A percentile compares a stretch with the other conserved stretches of the same genome.
Evolutionary conservation across 2,797 vertebrate species (phyloP).

Genomic region (Brachyrhaphis roseni): DNA sequence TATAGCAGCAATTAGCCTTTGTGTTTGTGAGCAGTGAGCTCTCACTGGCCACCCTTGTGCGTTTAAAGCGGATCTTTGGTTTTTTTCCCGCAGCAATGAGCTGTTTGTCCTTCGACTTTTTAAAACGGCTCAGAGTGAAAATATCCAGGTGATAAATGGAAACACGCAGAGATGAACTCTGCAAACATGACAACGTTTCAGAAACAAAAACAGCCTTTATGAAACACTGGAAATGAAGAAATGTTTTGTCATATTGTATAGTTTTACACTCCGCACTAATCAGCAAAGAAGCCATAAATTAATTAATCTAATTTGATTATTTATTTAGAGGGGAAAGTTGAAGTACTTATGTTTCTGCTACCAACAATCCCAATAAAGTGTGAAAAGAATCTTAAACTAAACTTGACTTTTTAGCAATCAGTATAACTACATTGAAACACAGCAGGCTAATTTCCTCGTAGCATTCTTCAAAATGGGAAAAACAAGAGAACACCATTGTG

Average conservation of each 20-base stretch:
- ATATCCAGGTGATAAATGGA: background rate
- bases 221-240: background rate
- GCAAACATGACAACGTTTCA: background rate
- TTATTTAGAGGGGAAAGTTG: background rate
- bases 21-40: background rate
- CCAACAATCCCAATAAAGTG: background rate
- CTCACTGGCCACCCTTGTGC: background rate
- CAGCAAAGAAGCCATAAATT: background rate
- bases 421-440: background rate
- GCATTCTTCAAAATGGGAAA: background rate
- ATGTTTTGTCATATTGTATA: background rate
- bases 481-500: background rate
- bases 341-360: background rate
- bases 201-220: background rate
- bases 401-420: background rate
- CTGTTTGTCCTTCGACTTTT: constrained; percentile 17
- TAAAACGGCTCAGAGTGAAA: background rate
- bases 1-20: constrained; percentile 10
- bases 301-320: background rate
- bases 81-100: background rate
- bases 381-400: background rate
- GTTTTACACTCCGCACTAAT: background rate
- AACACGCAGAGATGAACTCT: background rate
- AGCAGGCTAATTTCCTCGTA: background rate
- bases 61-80: constrained; percentile 2